Base-by-base conservation (phyloP, 2,113 vertebrate genomes). In the Oryzias javanicus region DNA sequence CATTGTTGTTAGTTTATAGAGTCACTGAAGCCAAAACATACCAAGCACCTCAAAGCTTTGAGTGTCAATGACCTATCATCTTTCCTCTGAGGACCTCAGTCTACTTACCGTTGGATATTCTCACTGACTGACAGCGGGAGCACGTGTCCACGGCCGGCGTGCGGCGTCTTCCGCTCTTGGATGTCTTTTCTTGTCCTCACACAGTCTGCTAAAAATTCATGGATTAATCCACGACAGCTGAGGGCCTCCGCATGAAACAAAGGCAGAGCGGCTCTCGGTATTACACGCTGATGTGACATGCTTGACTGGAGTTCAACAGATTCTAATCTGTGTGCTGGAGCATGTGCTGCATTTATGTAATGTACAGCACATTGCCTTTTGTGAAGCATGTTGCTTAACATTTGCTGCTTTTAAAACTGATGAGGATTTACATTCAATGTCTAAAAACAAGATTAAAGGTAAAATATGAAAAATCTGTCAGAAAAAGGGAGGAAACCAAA, bases 171-270 rank as follows among this genome's bases (percentile, higher is more conserved):
- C 15, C 7, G 27, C 61, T 47, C 60, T 56, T 49, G 58, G 49
- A 67, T 72, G 66, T 58, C 55, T 70, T 64, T 52, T 67, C 42
- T 63, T 41, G 46, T 57, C 42, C 45, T 40, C 5, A 1, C 14
- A 49, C 35, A 52, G 67, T 59, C 13, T 50, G 5, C 60, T 19
- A 0, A 57, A 67, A 69, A 59, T 49, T 67, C 58, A 22, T 19
- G 16, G 54, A 67, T 50, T 64, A 70, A 75, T 80, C 76, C 61
- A 5, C 1, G 29, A 50, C 78, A 77, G 72, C 79, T 83, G 80
- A 49, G 44, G 55, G 49, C 65, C 24, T 62, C 35, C 45, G 49
- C 46, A 44, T 55, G 48, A 61, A 59, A 51, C 45, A 56, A 69
- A 49, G 58, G 52, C 67, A 22, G 27, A 24, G 15, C 18, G 1